Conservation (phyloP, 2,113 vertebrate species). For the Zosterops pallidus region DNA sequence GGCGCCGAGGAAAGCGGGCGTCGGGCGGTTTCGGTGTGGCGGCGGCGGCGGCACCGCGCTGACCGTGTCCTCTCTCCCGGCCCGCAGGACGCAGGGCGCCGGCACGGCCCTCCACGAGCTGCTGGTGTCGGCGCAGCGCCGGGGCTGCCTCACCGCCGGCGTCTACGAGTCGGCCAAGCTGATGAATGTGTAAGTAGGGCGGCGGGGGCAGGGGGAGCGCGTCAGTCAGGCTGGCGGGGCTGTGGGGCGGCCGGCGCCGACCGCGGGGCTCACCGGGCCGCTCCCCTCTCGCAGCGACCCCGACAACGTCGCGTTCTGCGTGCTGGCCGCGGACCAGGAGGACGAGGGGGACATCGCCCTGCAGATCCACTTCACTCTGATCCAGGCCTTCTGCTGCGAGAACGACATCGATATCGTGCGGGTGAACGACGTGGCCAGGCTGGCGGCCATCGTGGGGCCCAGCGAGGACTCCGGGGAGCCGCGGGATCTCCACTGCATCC, state of each 20-base stretch:
- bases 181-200: conserved; percentile 93
- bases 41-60: background rate
- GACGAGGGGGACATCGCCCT: conserved; percentile 94
- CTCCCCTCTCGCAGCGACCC: conserved; percentile 80
- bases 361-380: conserved; percentile 98
- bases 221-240: background rate
- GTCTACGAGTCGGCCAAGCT: conserved; percentile 98
- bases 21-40: too few relatives aligned
- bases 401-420: conserved; percentile 96
- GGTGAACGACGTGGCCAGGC: conserved; percentile 86
- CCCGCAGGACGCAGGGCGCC: conserved; percentile 84
- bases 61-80: background rate
- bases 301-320: conserved; percentile 93
- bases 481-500: conserved; percentile 93
- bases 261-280: background rate
- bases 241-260: background rate
- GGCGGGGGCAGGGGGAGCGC: too few relatives aligned
- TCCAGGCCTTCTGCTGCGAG: conserved; percentile 98
- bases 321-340: conserved; percentile 90
- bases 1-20: background rate
- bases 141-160: conserved; percentile 92
- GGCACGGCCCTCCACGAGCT: conserved; percentile 90
- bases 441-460: conserved; percentile 85
- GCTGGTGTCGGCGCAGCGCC: conserved; percentile 88
- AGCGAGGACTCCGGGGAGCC: conserved; percentile 82